A percentile compares a stretch with the other conserved stretches of the same genome.
Evolutionary conservation across 2,888 invertebrate species (phyloP).

Genomic region (Melanchra persicariae): DNA sequence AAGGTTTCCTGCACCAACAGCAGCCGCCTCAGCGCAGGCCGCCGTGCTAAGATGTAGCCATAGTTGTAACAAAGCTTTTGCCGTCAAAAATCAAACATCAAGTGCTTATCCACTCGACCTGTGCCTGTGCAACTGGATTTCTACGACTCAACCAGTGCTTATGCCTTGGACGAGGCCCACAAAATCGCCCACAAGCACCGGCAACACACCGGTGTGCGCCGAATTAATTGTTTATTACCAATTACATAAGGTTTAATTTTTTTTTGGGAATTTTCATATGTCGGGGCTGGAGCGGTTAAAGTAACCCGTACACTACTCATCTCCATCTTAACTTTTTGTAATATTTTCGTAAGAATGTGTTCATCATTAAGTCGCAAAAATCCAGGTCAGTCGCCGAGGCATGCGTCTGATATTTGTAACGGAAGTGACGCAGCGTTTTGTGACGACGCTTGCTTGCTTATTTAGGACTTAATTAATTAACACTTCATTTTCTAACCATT

Average conservation of each 20-base stretch:
- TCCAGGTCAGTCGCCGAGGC: constrained; percentile 36
- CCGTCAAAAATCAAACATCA: background rate
- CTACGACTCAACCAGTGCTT: background rate
- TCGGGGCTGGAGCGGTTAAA: too few species aligned
- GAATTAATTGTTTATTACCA: too few species aligned
- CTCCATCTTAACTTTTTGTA: constrained; percentile 19
- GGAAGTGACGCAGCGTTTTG: constrained; percentile 45
- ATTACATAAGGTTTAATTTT: too few species aligned
- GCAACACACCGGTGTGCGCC: too few species aligned
- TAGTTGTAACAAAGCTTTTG: background rate
- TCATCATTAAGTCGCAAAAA: constrained; percentile 30
- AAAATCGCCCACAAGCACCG: too few species aligned
- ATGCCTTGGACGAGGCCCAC: background rate
- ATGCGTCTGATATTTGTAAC: constrained; percentile 45
- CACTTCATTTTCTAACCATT: constrained; percentile 7
- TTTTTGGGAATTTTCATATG: too few species aligned
- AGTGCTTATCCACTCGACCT: too few species aligned
- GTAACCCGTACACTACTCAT: background rate
- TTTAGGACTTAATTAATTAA: constrained; percentile 43
- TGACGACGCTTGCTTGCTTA: constrained; percentile 21
- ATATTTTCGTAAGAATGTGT: constrained; percentile 35
- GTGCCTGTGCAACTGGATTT: too few species aligned
- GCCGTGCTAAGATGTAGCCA: too few species aligned
- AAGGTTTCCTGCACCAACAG: too few species aligned
- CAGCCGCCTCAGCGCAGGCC: too few species aligned